Evolutionary conservation across 2,888 invertebrate species (phyloP).

Genomic region (Tortrix viridana): DNA sequence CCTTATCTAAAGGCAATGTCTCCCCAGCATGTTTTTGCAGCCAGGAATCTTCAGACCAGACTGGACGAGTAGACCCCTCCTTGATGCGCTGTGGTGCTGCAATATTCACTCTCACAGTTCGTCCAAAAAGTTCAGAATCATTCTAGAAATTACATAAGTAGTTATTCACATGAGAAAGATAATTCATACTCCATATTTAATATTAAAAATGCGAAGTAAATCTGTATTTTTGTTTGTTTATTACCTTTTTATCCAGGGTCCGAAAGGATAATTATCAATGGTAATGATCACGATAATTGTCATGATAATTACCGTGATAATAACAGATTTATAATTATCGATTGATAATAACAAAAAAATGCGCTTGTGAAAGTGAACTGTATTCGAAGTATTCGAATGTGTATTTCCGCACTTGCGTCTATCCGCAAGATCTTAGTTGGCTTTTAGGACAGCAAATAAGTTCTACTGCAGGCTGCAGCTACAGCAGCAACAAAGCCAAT

Average conservation of each 20-base stretch:
- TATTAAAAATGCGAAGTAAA: too few relatives aligned
- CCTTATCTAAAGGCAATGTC: constrained; percentile 86
- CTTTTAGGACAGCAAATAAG: too few relatives aligned
- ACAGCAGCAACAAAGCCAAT: too few relatives aligned
- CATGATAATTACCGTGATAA: neutral
- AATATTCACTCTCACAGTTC: constrained; percentile 97
- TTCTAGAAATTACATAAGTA: constrained; percentile 85
- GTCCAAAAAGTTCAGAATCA: constrained; percentile 98
- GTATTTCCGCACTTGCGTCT: neutral
- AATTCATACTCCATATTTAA: too few relatives aligned
- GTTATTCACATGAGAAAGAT: neutral
- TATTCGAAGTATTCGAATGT: constrained; percentile 4
- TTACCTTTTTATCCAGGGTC: neutral
- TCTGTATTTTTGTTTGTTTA: too few relatives aligned
- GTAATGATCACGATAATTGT: neutral
- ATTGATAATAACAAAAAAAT: constrained; percentile 1
- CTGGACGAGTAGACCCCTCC: constrained; percentile 96
- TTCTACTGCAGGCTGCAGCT: too few relatives aligned
- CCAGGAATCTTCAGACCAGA: constrained; percentile 99
- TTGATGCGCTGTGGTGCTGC: constrained; percentile 98
- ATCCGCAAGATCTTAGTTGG: too few relatives aligned
- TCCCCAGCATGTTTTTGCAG: constrained; percentile 98
- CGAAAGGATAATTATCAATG: neutral
- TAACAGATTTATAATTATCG: too few relatives aligned
- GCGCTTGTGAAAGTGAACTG: constrained; percentile 1